These are phyloP conservation scores for Aelia acuminata DNA, from an alignment of 2,888 invertebrate species.

Conservation along the genomic window DNA sequence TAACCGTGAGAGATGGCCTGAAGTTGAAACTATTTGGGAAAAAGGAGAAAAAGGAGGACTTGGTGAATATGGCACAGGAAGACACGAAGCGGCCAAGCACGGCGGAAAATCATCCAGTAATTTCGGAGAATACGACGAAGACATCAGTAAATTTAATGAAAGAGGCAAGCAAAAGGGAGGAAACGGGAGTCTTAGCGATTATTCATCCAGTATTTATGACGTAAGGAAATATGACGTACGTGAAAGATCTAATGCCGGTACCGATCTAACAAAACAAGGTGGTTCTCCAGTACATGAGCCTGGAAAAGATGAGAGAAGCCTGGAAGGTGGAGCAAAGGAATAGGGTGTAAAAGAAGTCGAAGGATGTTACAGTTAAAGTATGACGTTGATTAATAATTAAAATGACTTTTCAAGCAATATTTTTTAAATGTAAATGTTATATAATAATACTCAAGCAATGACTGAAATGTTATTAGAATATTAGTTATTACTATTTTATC, in stretches of 20 bases:
- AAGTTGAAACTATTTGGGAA: not conserved
- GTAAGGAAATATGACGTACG: too few species aligned
- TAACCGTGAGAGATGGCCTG: not conserved
- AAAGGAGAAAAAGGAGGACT: not conserved
- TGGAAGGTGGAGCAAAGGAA: not conserved
- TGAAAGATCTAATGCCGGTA: not conserved
- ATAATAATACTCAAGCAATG: not conserved
- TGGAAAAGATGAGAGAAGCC: not conserved
- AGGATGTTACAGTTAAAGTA: not conserved
- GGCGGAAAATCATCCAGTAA: too few species aligned
- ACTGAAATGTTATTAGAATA: not conserved
- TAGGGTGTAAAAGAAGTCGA: not conserved
- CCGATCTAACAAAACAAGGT: not conserved
- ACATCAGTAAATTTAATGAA: too few species aligned
- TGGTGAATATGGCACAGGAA: not conserved
- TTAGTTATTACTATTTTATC: too few species aligned
- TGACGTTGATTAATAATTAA: not conserved
- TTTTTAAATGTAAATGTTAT: not conserved
- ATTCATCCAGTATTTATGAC: too few species aligned
- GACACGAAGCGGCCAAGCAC: not conserved
- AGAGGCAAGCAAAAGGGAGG: too few species aligned
- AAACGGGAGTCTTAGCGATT: too few species aligned
- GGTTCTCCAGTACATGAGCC: not conserved
- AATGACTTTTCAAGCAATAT: not conserved
- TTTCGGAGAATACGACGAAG: too few species aligned